Evolutionary conservation across 2,113 vertebrate species (phyloP).

Genomic region (Cryptotis parvus): DNA sequence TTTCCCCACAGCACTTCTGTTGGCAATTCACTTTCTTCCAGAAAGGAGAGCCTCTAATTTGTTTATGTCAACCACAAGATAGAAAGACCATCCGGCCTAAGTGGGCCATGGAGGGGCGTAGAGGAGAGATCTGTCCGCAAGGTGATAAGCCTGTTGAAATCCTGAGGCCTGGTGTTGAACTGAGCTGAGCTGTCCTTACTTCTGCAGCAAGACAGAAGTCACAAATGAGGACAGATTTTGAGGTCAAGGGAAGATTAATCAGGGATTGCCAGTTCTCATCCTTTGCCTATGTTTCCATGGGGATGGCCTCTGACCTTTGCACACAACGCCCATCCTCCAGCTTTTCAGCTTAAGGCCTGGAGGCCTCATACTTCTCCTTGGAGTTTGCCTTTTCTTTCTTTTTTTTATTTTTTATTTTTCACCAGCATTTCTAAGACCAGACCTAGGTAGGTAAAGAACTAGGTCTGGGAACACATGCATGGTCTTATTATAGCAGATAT

Average conservation of each 20-base stretch:
- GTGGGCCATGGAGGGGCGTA: neutral
- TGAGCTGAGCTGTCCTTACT: neutral
- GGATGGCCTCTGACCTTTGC: neutral
- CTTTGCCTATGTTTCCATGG: slow-evolving; percentile 3
- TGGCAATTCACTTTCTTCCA: slow-evolving; percentile 45
- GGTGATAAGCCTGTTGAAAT: slow-evolving; percentile 32
- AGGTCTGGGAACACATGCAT: too few species aligned
- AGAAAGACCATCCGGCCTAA: neutral
- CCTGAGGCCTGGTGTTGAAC: slow-evolving; percentile 23
- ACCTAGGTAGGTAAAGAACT: too few species aligned
- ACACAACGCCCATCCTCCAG: neutral
- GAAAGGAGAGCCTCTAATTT: slow-evolving; percentile 15
- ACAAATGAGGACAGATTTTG: slow-evolving; percentile 48
- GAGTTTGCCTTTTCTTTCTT: neutral
- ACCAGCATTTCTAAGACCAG: too few species aligned
- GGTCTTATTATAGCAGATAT: too few species aligned
- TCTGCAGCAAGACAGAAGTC: slow-evolving; percentile 1
- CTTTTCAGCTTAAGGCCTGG: neutral
- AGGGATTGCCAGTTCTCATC: neutral
- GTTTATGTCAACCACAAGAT: neutral
- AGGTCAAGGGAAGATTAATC: slow-evolving; percentile 35
- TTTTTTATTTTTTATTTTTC: too few species aligned
- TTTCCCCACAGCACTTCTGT: neutral
- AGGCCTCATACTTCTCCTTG: neutral
- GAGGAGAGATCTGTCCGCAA: neutral